Conservation (phyloP, 2,113 vertebrate species). For the Corythornis cristatus region DNA sequence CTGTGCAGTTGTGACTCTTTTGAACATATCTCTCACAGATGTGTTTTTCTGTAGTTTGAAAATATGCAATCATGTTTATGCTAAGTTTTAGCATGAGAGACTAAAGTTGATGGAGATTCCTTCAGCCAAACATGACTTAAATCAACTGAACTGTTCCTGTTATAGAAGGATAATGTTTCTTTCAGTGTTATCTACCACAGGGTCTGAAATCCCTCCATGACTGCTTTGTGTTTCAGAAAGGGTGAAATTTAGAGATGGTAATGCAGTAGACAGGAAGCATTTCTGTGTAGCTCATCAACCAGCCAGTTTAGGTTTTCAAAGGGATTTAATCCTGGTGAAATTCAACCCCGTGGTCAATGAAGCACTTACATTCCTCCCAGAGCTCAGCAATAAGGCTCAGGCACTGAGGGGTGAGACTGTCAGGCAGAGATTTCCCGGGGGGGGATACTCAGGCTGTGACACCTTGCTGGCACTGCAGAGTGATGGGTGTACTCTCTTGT, state of each 20-base stretch:
- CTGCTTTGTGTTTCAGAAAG: conserved; percentile 28
- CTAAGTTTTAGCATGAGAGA: not conserved
- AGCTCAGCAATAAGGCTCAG: not conserved
- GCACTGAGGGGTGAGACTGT: not conserved
- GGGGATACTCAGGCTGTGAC: not conserved
- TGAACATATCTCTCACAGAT: not conserved
- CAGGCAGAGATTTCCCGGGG: not conserved
- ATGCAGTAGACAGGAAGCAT: conserved; percentile 29
- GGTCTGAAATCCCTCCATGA: conserved; percentile 16
- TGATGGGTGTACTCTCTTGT: not conserved
- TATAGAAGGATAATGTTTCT: conserved; percentile 15
- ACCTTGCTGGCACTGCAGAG: rapidly evolving
- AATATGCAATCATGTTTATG: not conserved
- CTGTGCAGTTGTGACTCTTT: not conserved
- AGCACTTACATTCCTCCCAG: not conserved
- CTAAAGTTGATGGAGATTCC: not conserved
- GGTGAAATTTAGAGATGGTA: not conserved
- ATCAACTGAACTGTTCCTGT: not conserved
- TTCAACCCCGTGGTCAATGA: conserved; percentile 20
- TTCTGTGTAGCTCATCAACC: conserved; percentile 37
- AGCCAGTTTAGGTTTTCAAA: conserved; percentile 58
- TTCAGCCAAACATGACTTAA: not conserved
- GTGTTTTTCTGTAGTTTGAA: not conserved
- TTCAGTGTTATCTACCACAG: not conserved
- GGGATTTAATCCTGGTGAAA: not conserved